These are phyloP conservation scores for Danio tinwini DNA, from an alignment of 2,797 vertebrate genomes.

Conservation along the genomic window DNA sequence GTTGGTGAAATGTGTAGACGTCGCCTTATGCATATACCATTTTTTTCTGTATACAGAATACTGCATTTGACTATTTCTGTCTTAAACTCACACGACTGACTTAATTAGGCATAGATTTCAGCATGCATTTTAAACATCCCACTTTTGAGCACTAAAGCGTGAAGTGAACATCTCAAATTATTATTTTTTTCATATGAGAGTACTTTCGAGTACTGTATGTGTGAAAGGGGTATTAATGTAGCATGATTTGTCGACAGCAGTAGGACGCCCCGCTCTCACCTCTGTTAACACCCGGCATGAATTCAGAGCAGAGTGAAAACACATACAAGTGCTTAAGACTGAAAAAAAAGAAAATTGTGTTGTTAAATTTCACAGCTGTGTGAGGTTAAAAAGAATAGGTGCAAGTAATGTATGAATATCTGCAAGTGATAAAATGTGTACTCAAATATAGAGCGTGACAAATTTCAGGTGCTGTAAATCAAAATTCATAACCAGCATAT, in stretches of 20 bases:
- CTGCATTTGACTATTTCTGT: background rate
- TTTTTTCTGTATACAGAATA: no score
- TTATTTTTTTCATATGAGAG: background rate
- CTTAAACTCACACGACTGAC: background rate
- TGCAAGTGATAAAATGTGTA: background rate
- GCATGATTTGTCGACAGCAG: slow-evolving; percentile 7
- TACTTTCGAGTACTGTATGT: slow-evolving; percentile 20
- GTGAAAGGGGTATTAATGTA: slow-evolving; percentile 26
- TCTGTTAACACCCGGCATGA: slow-evolving; percentile 13
- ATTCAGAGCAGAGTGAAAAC: slow-evolving; percentile 24
- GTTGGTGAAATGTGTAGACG: no score
- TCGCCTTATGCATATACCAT: no score
- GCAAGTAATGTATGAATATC: background rate
- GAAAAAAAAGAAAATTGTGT: background rate
- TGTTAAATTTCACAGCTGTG: background rate
- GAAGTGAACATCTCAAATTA: slow-evolving; percentile 20
- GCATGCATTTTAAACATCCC: slow-evolving; percentile 3
- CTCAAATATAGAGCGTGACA: background rate
- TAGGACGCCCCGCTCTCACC: slow-evolving; percentile 25
- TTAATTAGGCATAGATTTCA: slow-evolving; percentile 17
- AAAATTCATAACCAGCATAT: background rate
- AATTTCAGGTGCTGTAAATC: background rate
- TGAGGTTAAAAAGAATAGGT: background rate
- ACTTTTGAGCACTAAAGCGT: slow-evolving; percentile 12
- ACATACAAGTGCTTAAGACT: slow-evolving; percentile 9